phyloP scores from a whole-genome alignment of 2,797 vertebrate species.

The Microctenopoma stevenorrisi region DNA sequence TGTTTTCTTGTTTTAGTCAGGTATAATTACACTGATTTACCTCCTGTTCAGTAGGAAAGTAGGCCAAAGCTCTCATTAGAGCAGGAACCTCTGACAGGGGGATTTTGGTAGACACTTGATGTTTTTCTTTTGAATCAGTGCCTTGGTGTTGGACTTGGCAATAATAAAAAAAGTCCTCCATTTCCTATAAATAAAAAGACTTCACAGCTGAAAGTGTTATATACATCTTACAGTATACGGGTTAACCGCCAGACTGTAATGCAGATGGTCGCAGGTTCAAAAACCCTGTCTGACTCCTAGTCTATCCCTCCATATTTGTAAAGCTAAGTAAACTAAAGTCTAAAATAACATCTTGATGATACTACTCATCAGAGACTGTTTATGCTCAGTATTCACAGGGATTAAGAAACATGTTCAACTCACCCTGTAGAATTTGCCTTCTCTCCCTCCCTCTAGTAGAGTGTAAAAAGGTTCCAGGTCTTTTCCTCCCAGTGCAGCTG shows the following conservation, averaged over 20 bases:
- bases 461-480: slow-evolving; percentile 89
- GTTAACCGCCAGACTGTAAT: too few species aligned
- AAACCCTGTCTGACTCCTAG: too few species aligned
- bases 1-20: not conserved
- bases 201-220: not conserved
- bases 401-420: slow-evolving; percentile 31
- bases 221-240: too few species aligned
- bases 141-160: slow-evolving; percentile 88
- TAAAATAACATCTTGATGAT: not conserved
- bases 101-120: slow-evolving; percentile 85
- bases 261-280: too few species aligned
- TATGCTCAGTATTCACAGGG: not conserved
- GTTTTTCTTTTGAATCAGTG: slow-evolving; percentile 84
- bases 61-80: slow-evolving; percentile 92
- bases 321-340: not conserved
- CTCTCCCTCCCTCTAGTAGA: slow-evolving; percentile 89
- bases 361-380: not conserved
- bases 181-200: slow-evolving; percentile 83
- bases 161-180: slow-evolving; percentile 95
- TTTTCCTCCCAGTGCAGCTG: slow-evolving; percentile 87
- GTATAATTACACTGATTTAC: slow-evolving; percentile 62
- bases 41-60: slow-evolving; percentile 93
- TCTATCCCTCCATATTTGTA: not conserved
- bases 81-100: slow-evolving; percentile 88
- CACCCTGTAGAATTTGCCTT: slow-evolving; percentile 91